These are phyloP conservation scores for Porites rus DNA, from an alignment of 92 coral and sea anemone genomes.

Conservation along the genomic window DNA sequence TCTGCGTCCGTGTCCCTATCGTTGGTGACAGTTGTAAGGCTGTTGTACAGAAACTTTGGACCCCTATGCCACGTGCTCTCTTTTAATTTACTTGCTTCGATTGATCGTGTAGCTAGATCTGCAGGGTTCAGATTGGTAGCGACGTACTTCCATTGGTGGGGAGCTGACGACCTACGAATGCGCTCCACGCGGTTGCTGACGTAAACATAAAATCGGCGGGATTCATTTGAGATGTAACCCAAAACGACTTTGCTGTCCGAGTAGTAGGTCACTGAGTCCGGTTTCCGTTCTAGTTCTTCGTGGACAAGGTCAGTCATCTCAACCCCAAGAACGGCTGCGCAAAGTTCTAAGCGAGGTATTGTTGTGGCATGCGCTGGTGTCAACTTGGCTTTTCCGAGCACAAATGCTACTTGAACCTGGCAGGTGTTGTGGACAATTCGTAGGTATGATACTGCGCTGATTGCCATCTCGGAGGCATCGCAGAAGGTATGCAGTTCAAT, in stretches of 20 bases:
- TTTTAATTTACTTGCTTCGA: conserved; percentile 45
- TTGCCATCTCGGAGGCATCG: conserved; percentile 44
- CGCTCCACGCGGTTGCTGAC: conserved; percentile 64
- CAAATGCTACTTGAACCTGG: conserved; percentile 53
- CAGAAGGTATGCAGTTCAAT: conserved; percentile 3
- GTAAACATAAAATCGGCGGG: conserved; percentile 1
- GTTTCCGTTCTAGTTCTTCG: too few relatives aligned
- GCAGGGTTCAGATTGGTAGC: conserved; percentile 63
- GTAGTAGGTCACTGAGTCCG: too few relatives aligned
- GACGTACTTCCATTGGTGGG: conserved; percentile 60
- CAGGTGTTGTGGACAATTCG: conserved; percentile 36
- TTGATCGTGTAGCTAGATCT: conserved; percentile 62
- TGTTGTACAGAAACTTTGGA: conserved; percentile 47
- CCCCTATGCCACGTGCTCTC: conserved; percentile 57
- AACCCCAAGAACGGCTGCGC: background rate
- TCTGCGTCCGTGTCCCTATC: conserved; percentile 9
- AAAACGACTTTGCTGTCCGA: too few relatives aligned
- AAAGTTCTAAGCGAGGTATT: conserved; percentile 3
- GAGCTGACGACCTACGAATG: conserved; percentile 50
- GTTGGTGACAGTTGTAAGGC: conserved; percentile 1
- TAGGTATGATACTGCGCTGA: conserved; percentile 34
- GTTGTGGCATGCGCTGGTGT: background rate
- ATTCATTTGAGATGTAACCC: too few relatives aligned
- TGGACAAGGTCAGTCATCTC: background rate
- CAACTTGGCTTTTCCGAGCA: conserved; percentile 64